Evolutionary conservation across 2,888 invertebrate species (phyloP).

Genomic region (Fragum sueziense): DNA sequence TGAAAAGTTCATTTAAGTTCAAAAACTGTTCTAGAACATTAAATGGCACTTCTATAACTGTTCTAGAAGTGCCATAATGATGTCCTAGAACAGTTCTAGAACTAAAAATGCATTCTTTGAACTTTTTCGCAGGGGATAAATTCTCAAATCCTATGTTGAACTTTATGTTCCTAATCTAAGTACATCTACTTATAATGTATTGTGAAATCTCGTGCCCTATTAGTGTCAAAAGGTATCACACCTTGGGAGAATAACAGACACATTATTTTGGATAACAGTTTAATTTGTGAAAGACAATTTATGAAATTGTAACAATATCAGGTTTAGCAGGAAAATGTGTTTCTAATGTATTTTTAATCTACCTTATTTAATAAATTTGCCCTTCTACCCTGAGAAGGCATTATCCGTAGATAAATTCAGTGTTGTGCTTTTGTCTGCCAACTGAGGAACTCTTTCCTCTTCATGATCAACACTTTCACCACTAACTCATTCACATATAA

Average conservation of each 20-base stretch:
- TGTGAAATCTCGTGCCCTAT: too few species aligned
- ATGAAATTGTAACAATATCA: slow-evolving; percentile 33
- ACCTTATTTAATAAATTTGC: background rate
- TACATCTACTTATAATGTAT: too few species aligned
- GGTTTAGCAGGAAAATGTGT: slow-evolving; percentile 16
- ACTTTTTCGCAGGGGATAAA: too few species aligned
- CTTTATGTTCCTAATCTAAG: too few species aligned
- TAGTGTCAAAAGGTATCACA: background rate
- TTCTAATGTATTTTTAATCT: slow-evolving; percentile 26
- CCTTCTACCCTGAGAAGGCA: background rate
- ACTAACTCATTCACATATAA: too few species aligned
- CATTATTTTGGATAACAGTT: slow-evolving; percentile 3
- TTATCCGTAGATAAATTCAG: background rate
- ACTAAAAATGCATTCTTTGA: too few species aligned
- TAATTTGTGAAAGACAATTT: slow-evolving; percentile 20
- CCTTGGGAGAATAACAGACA: background rate
- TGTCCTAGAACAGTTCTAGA: too few species aligned
- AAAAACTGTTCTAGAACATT: too few species aligned
- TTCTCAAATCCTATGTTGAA: too few species aligned
- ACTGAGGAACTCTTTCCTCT: background rate
- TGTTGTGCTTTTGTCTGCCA: background rate
- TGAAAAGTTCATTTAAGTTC: too few species aligned
- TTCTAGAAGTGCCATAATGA: too few species aligned
- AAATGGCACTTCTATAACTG: too few species aligned
- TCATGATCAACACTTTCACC: background rate